Evolutionary conservation across 2,888 invertebrate species (phyloP), one percentile per base, ranked within the genome.

Genomic region (Parasteatoda lunata): DNA sequence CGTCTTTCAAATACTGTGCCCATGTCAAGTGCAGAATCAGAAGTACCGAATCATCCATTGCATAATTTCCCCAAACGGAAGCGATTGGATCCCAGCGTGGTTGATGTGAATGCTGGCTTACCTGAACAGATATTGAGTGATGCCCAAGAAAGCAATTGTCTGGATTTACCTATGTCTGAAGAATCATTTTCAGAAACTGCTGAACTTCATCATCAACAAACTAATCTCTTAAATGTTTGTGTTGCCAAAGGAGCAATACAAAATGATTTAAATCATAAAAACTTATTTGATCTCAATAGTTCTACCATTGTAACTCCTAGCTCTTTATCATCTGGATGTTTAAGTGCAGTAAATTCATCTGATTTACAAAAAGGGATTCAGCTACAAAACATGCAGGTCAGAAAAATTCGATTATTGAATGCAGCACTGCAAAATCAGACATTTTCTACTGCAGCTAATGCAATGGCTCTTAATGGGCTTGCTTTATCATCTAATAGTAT

Each of bases 91-190:
- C 51, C 65, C n/a, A 52, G 15, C 45, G 77, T 78, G 0, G 88
- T 79, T 47, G 84, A 84, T 69, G 71, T 81, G 8, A 75, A 72
- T 30, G 45, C 73, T 30, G 49, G 69, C 30, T 54, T 88, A 30
- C 80, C 88, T 6, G 84, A 88, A 6, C 84, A 88, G 51, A 81
- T 88, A 47, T 64, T 88, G 3, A 84, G 81, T 72, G 80, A 84
- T 64, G 64, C 54, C 64, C 82, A 83, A 48, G 87, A 82, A 71
- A 69, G 66, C 64, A 80, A 72, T 15, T 72, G 13, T 49, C n/a
- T 86, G 15, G 86, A 86, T 13, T 45, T 86, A 6, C 72, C 65
- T 49, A 48, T 86, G 59, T n/a, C 73, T 52, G 76, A 76, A 48
- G 78, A 73, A 13, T 49, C 48, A 51, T 82, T 77, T 45, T 30